Conservation (phyloP, 2,113 vertebrate species). For the Hystrix cristata region DNA sequence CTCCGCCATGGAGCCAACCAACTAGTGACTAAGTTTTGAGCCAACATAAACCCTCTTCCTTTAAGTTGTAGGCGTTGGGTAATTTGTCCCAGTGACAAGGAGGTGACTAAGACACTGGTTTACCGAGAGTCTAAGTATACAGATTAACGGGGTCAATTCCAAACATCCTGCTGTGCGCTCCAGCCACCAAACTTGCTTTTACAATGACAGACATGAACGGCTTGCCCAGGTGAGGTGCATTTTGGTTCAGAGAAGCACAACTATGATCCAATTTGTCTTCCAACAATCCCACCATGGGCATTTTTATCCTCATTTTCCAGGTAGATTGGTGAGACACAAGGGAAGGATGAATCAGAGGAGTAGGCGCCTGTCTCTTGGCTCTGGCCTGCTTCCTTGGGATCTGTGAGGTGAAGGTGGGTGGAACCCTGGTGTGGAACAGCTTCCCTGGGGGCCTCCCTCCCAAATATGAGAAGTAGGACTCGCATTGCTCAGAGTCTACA, state of each 20-base stretch:
- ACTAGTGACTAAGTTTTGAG: no score
- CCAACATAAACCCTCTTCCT: no score
- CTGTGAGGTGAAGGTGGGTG: accelerated
- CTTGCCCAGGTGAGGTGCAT: no score
- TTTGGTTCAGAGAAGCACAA: not conserved
- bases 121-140: no score
- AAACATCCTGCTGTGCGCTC: accelerated
- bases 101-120: no score
- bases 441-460: accelerated
- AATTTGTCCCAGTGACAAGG: no score
- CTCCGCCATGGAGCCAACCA: no score
- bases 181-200: accelerated
- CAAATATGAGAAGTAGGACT: not conserved
- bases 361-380: not conserved
- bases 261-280: not conserved
- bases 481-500: accelerated
- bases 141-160: not conserved
- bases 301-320: not conserved
- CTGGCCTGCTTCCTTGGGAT: not conserved
- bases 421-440: accelerated
- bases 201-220: accelerated
- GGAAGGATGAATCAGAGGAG: accelerated
- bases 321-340: no score
- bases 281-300: not conserved
- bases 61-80: no score